Base-by-base conservation (phyloP, 1,140 invertebrate species). In the Solenopsis fugax region DNA sequence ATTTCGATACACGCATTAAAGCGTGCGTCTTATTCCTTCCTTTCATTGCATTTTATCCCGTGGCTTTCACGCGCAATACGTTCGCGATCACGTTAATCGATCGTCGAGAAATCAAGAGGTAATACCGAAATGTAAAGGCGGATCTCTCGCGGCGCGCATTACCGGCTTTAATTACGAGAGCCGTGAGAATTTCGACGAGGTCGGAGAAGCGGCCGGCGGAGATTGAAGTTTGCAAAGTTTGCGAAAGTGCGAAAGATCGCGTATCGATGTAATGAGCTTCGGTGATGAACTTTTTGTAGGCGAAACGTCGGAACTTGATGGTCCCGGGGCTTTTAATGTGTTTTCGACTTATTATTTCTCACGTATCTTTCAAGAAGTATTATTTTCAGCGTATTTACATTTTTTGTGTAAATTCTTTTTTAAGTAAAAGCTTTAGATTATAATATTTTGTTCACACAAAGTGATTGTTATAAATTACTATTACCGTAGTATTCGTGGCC, bases 141-240 rank as follows among this genome's bases (percentile, higher is more conserved):
- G 89, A 75, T 56, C 87, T 73, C 16, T n/a, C 41, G 50, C 76
- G 76, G 77, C 29, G 54, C 78, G 84, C 64, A 76, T 89, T 89
- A 81, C 69, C 87, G 84, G 72, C 62, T 89, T 90, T 90, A 90
- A 90, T 90, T 90, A 90, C 88, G 85, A 82, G 89, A 89, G 58
- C 89, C 89, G 89, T 90, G 89, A 90, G 89, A 90, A 89, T 89
- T 90, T 90, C 77, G 87, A 85, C 67, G 87, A 85, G 73, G 56
- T 56, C 65, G 58, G 52, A 45, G 84, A 72, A 86, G 37, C 72
- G 62, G 75, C 41, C 64, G 52, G 6, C 54, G 84, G 71, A 89
- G 88, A 89, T 89, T 82, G 87, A 88, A 88, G 84, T 60, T 81
- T 21, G 60, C 82, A 24, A 56, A 78, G 88, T 88, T 85, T 67